Percentiles rank a stretch among this genome's conserved stretches.
phyloP scores from a whole-genome alignment of 1,140 invertebrate species.

The Leptopilina clavipes region DNA sequence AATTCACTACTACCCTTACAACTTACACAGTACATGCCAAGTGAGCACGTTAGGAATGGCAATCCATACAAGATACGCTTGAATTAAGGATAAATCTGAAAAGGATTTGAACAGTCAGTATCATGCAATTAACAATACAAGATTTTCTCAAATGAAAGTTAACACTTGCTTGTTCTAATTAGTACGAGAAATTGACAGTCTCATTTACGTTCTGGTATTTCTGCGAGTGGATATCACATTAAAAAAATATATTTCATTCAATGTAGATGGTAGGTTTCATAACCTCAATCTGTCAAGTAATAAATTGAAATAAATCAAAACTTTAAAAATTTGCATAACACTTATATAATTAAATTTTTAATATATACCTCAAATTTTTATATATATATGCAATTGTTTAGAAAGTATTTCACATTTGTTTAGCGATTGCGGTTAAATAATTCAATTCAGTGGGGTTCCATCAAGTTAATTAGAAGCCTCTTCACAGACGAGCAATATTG shows the following conservation, averaged over 20 bases:
- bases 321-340: no score
- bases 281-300: no score
- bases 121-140: not conserved
- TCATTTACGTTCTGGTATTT: no score
- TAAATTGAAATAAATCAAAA: no score
- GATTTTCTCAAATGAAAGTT: not conserved
- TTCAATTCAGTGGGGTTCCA: conserved; percentile 65
- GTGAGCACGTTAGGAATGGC: conserved; percentile 21
- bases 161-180: no score
- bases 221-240: no score
- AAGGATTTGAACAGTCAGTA: not conserved
- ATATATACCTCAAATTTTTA: no score
- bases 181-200: no score
- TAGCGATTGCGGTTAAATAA: conserved; percentile 56
- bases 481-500: conserved; percentile 70
- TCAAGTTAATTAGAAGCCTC: conserved; percentile 70
- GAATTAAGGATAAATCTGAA: not conserved
- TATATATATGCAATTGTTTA: conserved; percentile 7
- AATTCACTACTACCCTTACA: conserved; percentile 40
- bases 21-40: not conserved
- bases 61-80: not conserved
- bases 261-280: no score
- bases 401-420: not conserved
- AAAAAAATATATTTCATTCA: no score
- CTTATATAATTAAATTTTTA: no score